phyloP scores from a whole-genome alignment of 2,797 vertebrate species.

The Tauraco hartlaubi region DNA sequence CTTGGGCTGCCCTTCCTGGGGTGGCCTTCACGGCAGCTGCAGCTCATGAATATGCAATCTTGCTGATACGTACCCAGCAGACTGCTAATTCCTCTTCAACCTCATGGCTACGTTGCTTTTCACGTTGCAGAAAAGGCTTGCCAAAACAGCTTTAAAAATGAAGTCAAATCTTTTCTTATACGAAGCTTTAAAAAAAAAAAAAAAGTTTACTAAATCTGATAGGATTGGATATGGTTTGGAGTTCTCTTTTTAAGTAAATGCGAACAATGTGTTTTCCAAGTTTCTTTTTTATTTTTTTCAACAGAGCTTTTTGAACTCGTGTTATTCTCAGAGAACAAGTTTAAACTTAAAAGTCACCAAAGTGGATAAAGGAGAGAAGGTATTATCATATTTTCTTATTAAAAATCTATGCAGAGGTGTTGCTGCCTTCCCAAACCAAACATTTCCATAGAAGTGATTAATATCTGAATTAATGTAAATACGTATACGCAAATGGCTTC shows the following conservation, averaged over 20 bases:
- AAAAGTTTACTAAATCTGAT: neutral
- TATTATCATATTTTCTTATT: constrained; percentile 9
- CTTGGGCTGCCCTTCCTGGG: neutral
- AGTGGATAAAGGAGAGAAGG: neutral
- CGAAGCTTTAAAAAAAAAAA: neutral
- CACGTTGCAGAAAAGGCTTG: neutral
- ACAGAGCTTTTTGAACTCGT: neutral
- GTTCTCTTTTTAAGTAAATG: neutral
- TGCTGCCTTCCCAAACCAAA: constrained; percentile 41
- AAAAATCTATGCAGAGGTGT: neutral
- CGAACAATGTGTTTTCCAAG: neutral
- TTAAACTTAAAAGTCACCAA: constrained; percentile 1
- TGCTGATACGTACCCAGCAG: constrained; percentile 21
- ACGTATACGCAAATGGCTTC: neutral
- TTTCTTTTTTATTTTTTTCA: neutral
- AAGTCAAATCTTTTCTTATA: neutral
- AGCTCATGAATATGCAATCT: constrained; percentile 26
- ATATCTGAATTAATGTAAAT: constrained; percentile 43
- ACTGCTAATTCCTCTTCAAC: constrained; percentile 6
- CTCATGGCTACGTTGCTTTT: neutral
- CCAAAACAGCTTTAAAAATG: neutral
- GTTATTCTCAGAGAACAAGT: neutral
- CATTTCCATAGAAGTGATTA: constrained; percentile 57
- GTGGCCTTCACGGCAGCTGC: constrained; percentile 1
- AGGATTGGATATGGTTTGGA: neutral